phyloP scores from a whole-genome alignment of 1,140 invertebrate genomes.

The Danaus melanippus region DNA sequence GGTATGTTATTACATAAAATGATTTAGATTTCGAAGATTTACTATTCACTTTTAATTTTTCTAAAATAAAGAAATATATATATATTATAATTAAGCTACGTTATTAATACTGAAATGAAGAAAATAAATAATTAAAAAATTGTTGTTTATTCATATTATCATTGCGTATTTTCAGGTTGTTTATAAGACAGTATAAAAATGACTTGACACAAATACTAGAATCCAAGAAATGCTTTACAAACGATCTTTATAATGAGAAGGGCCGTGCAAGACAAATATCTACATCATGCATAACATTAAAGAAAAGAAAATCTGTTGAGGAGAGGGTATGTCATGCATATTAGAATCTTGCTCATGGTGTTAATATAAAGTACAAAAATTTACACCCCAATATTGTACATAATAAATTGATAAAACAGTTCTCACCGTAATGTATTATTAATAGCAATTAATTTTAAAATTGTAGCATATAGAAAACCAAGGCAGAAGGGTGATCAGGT shows the following conservation, averaged over 20 bases:
- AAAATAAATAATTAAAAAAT: conserved; percentile 1
- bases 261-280: conserved; percentile 27
- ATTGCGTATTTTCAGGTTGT: conserved; percentile 27
- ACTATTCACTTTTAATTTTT: too few species aligned
- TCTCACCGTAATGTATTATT: conserved; percentile 28
- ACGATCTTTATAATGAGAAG: conserved; percentile 15
- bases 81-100: too few species aligned
- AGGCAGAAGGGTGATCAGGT: conserved; percentile 52
- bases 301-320: conserved; percentile 52
- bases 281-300: conserved; percentile 33
- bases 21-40: too few species aligned
- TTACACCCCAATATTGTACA: too few species aligned
- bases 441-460: neutral
- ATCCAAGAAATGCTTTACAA: conserved; percentile 9
- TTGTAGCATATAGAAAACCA: conserved; percentile 41
- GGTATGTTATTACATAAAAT: conserved; percentile 26
- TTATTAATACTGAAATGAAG: too few species aligned
- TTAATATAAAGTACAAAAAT: too few species aligned
- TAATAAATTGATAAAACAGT: too few species aligned
- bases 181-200: conserved; percentile 30
- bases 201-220: conserved; percentile 25
- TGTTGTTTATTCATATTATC: neutral
- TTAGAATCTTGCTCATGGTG: too few species aligned
- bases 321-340: conserved; percentile 37
- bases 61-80: too few species aligned